Conservation (phyloP, 2,888 invertebrate species). For the Saturnia japonica region DNA sequence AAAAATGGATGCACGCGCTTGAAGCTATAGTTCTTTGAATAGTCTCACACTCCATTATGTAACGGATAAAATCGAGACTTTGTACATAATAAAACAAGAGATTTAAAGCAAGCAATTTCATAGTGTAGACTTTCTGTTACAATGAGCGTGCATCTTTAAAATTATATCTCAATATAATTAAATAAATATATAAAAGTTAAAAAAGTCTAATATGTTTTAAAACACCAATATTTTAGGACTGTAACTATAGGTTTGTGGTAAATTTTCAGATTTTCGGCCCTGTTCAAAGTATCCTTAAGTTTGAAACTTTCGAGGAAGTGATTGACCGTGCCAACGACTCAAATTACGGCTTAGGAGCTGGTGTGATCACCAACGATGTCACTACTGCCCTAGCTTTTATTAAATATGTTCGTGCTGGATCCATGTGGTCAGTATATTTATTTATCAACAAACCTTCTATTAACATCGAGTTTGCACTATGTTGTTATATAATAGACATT, state of each 20-base stretch:
- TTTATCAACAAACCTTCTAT: neutral
- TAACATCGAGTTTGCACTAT: neutral
- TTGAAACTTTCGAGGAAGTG: slow-evolving; percentile 90
- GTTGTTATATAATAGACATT: too few species aligned
- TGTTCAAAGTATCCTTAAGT: slow-evolving; percentile 93
- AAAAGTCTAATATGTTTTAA: too few species aligned
- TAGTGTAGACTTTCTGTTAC: too few species aligned
- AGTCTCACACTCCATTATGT: too few species aligned
- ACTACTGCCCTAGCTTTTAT: slow-evolving; percentile 89
- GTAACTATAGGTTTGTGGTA: neutral
- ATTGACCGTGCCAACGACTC: slow-evolving; percentile 93
- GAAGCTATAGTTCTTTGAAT: too few species aligned
- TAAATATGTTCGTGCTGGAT: slow-evolving; percentile 89
- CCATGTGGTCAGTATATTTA: slow-evolving; percentile 84
- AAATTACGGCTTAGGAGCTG: slow-evolving; percentile 92
- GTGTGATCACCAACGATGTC: slow-evolving; percentile 92
- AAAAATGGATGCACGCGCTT: too few species aligned
- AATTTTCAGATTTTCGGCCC: slow-evolving; percentile 92
- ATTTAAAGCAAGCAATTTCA: too few species aligned
- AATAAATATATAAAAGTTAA: too few species aligned
- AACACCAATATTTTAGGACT: neutral
- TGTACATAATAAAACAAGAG: too few species aligned
- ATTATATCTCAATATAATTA: too few species aligned
- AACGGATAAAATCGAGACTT: too few species aligned
- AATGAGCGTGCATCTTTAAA: too few species aligned